phyloP scores from a whole-genome alignment of 2,113 vertebrate genomes.

The Chrysemys picta region DNA sequence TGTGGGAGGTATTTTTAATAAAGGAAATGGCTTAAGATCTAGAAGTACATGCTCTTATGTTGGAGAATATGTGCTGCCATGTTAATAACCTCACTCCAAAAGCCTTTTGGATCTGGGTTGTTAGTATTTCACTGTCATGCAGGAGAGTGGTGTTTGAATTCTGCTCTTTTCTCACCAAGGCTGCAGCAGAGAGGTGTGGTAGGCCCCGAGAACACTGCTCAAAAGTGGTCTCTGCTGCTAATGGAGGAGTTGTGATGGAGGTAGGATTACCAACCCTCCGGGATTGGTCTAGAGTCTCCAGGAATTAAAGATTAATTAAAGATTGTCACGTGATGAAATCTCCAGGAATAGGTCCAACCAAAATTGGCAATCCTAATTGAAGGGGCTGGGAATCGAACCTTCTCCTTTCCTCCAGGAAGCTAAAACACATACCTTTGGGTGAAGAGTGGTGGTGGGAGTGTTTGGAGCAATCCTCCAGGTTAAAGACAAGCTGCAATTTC shows the following conservation, averaged over 20 bases:
- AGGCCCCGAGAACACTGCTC: not conserved
- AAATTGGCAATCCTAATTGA: not conserved
- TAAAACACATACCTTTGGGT: not conserved
- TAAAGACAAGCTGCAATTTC: not conserved
- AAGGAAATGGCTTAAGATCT: not conserved
- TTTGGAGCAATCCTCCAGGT: not conserved
- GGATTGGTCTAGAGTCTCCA: too few species aligned
- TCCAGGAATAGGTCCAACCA: too few species aligned
- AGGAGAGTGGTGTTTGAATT: not conserved
- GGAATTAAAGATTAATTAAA: too few species aligned
- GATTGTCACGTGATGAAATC: too few species aligned
- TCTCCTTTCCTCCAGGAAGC: not conserved
- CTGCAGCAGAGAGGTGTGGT: not conserved
- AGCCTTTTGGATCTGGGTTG: not conserved
- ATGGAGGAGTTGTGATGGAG: rapidly evolving
- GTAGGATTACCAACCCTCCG: too few species aligned
- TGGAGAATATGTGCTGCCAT: not conserved
- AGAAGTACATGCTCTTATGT: not conserved
- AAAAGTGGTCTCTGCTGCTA: not conserved
- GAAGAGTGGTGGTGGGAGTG: not conserved
- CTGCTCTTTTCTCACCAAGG: not conserved
- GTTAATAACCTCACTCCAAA: not conserved
- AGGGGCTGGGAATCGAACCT: not conserved
- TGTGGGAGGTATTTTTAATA: not conserved
- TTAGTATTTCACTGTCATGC: not conserved